Base-by-base conservation (phyloP, 2,888 invertebrate genomes). In the Dorcus hopei region DNA sequence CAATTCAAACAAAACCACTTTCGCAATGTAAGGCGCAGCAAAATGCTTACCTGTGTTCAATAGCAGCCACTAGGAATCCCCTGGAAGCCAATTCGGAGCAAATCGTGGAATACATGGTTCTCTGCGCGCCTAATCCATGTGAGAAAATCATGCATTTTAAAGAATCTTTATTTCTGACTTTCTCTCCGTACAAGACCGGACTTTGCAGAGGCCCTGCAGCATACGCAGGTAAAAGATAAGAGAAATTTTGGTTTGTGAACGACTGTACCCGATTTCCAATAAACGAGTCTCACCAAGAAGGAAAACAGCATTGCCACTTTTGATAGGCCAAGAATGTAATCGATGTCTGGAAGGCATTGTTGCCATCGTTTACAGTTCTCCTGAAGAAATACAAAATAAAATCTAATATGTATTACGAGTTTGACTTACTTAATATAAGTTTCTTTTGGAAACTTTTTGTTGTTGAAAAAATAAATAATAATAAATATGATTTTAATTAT, bases 71-170 rank as follows among this genome's bases (percentile, higher is more conserved):
- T 8, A 88, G 74, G 72, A 82, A 87, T 2, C 88, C 88, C 66
- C 84, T 80, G 2, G 86, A 86, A 1, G 88, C 87, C 54, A 88
- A 70, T 65, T 88, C 87, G 47, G 80, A 76, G 69, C 85, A 85
- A 47, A 84, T 78, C 3, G 82, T 80, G 26, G 84, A 83, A 70
- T 86, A 85, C n/a, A 85, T 78, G 54, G 83, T 84, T 61, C 87
- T 74, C 66, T 81, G 81, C 1, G 83, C 85, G 1, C 85, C 85
- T 33, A 87, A 79, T 1, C 88, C 88, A 71, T 88, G 88, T 0
- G 87, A 87, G 67, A 87, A 82, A 26, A 88, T 74, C 38, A 87
- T 70, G 16, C 86, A 81, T 42, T 86, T 87, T 57, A 84, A 62
- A 65, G 75, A 74, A 45, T 71, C 60, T 9, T 69, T 69, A 2